Conservation (phyloP, 2,797 vertebrate species). For the Ceryle rudis region DNA sequence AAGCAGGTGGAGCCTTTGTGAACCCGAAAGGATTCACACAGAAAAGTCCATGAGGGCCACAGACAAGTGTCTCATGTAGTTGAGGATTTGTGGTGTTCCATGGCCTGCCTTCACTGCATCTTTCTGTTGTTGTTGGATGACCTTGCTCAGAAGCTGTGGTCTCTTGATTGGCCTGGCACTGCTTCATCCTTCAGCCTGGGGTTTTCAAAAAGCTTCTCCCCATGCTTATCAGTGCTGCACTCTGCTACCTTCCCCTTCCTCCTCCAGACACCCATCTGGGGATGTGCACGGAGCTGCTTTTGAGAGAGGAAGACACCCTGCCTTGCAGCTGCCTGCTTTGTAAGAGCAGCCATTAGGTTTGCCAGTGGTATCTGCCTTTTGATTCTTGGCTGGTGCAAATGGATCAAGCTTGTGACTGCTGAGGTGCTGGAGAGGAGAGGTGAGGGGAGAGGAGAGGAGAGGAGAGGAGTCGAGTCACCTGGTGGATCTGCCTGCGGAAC, state of each 20-base stretch:
- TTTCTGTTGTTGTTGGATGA: background rate
- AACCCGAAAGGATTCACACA: background rate
- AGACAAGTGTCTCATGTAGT: accelerated
- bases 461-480: background rate
- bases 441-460: too few species aligned
- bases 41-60: background rate
- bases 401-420: background rate
- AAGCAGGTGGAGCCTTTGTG: accelerated
- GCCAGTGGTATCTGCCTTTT: background rate
- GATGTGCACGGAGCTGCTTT: background rate
- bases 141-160: background rate
- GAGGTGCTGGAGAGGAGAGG: background rate
- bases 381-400: background rate
- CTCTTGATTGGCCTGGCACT: background rate
- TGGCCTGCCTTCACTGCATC: background rate
- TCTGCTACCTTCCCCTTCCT: background rate
- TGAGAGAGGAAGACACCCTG: background rate
- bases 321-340: background rate
- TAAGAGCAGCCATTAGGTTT: background rate
- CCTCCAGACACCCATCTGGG: background rate
- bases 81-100: background rate
- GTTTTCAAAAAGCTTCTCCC: background rate
- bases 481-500: background rate
- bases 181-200: background rate
- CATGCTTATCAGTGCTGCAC: accelerated